A percentile compares a stretch with the other conserved stretches of the same genome.
Conservation (phyloP, 1,140 invertebrate species). For the Caenorhabditis latens region DNA sequence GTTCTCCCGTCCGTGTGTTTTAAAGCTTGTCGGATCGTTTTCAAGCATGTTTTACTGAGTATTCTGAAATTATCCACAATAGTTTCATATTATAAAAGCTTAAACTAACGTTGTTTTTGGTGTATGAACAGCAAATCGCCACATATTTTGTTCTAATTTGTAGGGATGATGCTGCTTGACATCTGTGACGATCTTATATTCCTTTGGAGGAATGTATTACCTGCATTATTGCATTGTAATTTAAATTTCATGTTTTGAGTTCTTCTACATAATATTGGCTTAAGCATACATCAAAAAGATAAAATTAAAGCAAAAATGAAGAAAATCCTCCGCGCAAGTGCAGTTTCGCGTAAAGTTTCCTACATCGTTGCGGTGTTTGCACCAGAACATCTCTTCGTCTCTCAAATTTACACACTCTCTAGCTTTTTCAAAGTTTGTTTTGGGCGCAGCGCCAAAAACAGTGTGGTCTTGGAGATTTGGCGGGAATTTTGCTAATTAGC, state of each 20-base stretch:
- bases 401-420: neutral
- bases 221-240: neutral
- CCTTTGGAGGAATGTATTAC: constrained; percentile 25
- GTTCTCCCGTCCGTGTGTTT: constrained; percentile 7
- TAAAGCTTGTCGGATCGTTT: neutral
- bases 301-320: neutral
- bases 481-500: no score
- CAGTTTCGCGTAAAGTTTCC: neutral
- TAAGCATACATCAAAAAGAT: no score
- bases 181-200: constrained; percentile 25
- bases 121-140: constrained; percentile 25
- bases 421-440: neutral
- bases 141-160: constrained; percentile 25
- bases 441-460: neutral
- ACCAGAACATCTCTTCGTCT: neutral
- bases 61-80: neutral
- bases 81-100: neutral
- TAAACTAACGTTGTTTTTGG: constrained; percentile 4
- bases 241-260: no score
- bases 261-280: no score
- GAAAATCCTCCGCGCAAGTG: constrained; percentile 39
- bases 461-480: no score
- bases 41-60: constrained; percentile 1
- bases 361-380: neutral
- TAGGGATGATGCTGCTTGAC: neutral